Conservation (phyloP, 2,113 vertebrate species). For the Ptychochromis oligacanthus region DNA sequence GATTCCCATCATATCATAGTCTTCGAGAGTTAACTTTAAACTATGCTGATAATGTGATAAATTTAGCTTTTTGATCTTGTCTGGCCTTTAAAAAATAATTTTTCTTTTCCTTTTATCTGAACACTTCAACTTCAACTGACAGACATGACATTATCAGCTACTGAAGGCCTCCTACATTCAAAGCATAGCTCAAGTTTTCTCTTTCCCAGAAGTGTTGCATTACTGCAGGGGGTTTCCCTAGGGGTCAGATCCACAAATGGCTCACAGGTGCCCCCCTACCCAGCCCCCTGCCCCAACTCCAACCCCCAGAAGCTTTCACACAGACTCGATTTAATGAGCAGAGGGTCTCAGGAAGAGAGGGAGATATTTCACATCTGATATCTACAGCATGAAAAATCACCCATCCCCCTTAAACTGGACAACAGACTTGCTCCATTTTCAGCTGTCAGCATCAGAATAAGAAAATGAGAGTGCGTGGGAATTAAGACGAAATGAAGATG, state of each 20-base stretch:
- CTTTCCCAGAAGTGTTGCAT: constrained; percentile 58
- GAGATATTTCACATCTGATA: constrained; percentile 18
- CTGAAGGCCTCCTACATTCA: constrained; percentile 6
- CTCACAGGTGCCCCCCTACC: constrained; percentile 1
- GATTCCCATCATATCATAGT: not conserved
- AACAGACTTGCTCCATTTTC: not conserved
- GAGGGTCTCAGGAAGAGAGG: constrained; percentile 7
- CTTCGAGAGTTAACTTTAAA: not conserved
- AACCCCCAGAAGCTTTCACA: not conserved
- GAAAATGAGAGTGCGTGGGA: not conserved
- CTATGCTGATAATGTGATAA: not conserved
- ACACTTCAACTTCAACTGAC: not conserved
- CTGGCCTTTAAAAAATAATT: not conserved
- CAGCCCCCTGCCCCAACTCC: not conserved
- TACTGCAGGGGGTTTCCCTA: constrained; percentile 21
- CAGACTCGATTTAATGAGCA: constrained; percentile 44
- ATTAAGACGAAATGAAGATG: not conserved
- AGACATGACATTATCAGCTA: not conserved
- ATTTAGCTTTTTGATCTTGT: not conserved
- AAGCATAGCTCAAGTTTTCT: not conserved
- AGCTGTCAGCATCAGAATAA: constrained; percentile 23
- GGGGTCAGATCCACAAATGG: constrained; percentile 34
- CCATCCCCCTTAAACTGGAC: not conserved
- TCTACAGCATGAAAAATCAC: constrained; percentile 3
- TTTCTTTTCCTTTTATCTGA: not conserved